phyloP scores from a whole-genome alignment of 2,888 invertebrate genomes.

The Tribolium freemani region DNA sequence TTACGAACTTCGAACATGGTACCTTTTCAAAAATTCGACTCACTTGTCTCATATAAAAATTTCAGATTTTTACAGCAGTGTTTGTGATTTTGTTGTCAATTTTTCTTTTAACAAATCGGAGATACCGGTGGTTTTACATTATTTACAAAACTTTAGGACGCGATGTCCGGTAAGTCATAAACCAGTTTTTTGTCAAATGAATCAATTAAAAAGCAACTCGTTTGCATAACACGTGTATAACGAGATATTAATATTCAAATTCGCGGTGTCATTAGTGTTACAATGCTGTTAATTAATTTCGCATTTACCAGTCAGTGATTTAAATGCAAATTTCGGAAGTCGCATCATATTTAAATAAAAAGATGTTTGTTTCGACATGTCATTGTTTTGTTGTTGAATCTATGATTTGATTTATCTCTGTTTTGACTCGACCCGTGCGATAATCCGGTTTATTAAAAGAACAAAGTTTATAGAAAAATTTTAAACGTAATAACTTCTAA shows the following conservation, averaged over 20 bases:
- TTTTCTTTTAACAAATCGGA: constrained; percentile 47
- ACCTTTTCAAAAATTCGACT: background rate
- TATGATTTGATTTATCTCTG: background rate
- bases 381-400: background rate
- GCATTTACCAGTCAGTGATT: background rate
- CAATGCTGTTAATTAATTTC: background rate
- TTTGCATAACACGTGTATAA: background rate
- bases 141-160: constrained; percentile 77
- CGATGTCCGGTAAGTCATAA: constrained; percentile 76
- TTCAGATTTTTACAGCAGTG: constrained; percentile 22
- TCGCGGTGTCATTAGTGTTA: background rate
- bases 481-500: background rate
- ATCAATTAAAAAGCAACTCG: background rate
- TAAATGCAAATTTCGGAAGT: background rate
- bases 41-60: background rate
- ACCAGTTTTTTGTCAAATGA: background rate
- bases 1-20: constrained; percentile 3
- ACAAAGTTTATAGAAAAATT: constrained; percentile 15
- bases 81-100: constrained; percentile 41
- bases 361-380: background rate
- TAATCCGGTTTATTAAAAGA: constrained; percentile 6
- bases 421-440: constrained; percentile 4
- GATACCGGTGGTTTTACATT: constrained; percentile 70
- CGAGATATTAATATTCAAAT: background rate
- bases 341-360: background rate